Base-by-base conservation (phyloP, 64 coral and sea anemone species). In the Montipora sp. region DNA sequence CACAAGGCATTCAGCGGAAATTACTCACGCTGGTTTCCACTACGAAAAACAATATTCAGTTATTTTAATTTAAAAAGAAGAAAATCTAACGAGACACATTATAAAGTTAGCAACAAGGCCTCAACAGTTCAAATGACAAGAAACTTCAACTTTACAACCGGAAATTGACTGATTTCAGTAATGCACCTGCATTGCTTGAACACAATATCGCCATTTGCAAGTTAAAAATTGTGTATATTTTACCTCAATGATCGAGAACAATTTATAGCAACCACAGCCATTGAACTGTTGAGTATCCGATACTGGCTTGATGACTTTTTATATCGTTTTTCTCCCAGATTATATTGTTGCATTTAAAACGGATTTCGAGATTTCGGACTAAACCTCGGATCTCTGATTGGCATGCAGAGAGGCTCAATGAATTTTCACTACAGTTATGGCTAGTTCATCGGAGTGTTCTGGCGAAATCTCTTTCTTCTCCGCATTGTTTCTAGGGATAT, bases 391-490 rank as follows among this genome's bases (percentile, higher is more conserved):
- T 36, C 36, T 36, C 36, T 36, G 36, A 36, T 36, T 36, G 36
- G 36, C 36, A 36, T 36, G 36, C 36, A 36, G 36, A 36, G 36
- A 36, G 36, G 36, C 63, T 18, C 13, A 18, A n/a, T 68, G 63
- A 18, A 14, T 68, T 68, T 57, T 12, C 9, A 14, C 9, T 5
- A 23, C 18, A 49, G 45, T 22, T 22, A 85, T 85, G 82, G 61
- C 18, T 8, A 50, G 46, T 19, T 72, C 82, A 85, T 66, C 13
- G 4, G 8, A 71, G 3, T 85, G 82, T 46, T 47, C 82, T 4
- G 82, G 82, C 19, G 82, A 85, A 7, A 85, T 85, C n/a, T 85
- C 82, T 47, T 13, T 63, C 11, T 5, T 71, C 46, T 70, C 82
- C 4, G 43, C 63, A n/a, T 12, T 85, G 9, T 49, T 85, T 48